A percentile compares a stretch with the other conserved stretches of the same genome.
phyloP scores from a whole-genome alignment of 1,140 invertebrate genomes.

The Cydia splendana region DNA sequence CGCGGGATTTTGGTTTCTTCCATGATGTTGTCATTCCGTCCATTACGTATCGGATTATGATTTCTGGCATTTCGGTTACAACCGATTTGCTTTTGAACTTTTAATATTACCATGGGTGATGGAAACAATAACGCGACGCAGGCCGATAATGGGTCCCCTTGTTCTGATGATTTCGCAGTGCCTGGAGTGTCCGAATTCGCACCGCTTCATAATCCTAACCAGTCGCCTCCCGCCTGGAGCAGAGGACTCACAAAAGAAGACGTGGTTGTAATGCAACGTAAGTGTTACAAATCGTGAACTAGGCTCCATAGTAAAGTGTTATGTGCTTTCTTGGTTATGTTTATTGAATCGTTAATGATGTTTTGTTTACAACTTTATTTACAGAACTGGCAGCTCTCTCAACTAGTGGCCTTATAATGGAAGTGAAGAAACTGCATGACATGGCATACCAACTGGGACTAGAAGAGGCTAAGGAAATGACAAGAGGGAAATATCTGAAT shows the following conservation, averaged over 20 bases:
- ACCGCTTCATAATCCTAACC: conserved; percentile 73
- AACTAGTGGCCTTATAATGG: conserved; percentile 90
- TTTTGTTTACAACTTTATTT: conserved; percentile 54
- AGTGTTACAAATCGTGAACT: conserved; percentile 58
- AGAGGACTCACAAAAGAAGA: conserved; percentile 83
- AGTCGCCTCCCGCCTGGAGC: conserved; percentile 80
- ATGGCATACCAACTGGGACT: conserved; percentile 95
- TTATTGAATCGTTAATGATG: background rate
- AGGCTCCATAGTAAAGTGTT: background rate
- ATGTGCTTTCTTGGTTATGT: conserved; percentile 19
- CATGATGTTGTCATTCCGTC: conserved; percentile 69
- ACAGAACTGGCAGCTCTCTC: conserved; percentile 90
- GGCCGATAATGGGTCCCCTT: conserved; percentile 52
- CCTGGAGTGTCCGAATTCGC: conserved; percentile 88
- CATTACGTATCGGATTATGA: conserved; percentile 46
- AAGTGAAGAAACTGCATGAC: conserved; percentile 96
- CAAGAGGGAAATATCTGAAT: conserved; percentile 95
- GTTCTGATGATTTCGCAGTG: conserved; percentile 81
- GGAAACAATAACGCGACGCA: conserved; percentile 52
- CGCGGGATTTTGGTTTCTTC: conserved; percentile 60
- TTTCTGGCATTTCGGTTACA: conserved; percentile 61
- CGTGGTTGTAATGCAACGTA: conserved; percentile 86
- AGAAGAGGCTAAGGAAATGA: conserved; percentile 98
- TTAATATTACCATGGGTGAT: conserved; percentile 64
- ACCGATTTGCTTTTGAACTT: conserved; percentile 66